Base-by-base conservation (phyloP, 2,797 vertebrate genomes). In the Bovichtus diacanthus region DNA sequence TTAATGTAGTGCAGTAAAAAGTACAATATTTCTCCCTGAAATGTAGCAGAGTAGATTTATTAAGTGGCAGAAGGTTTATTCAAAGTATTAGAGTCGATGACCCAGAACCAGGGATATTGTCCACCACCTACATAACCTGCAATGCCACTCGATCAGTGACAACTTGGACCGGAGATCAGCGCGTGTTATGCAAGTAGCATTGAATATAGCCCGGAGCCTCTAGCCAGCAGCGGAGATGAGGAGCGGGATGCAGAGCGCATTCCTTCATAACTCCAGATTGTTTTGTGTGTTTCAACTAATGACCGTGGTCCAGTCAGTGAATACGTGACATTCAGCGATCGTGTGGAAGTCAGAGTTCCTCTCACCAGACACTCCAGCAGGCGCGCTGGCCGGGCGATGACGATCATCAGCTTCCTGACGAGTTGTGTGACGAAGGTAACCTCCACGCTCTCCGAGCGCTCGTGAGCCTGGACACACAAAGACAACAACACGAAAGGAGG, bases 341-440 rank as follows among this genome's bases (percentile, higher is more conserved):
- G 9, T 8, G 9, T 36, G 6, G 11, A 10, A 7, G 6, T n/a
- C 21, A 19, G 5, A 15, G 43, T 44, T 64, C 38, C 29, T 54
- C 96, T 96, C 90, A 99, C 98, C 97, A 99, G 90, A 94, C 98
- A 99, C 93, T 99, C 98, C 54, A 99, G 95, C 76, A 99, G 97
- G 1, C 98, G 96, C 0, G 98, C 98, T 0, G 98, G 98, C 7
- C 98, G 96, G 6, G 98, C 97, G 74, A 99, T 98, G 92, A 98
- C 84, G 50, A 99, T 98, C 97, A 99, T 98, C 88, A 99, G 94
- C 88, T 96, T 98, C 93, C 93, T 97, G 60, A 99, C 96, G 1
- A 98, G 95, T 34, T 97, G 97, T 0, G 96, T 98, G 70, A 99
- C 97, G 18, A 97, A 98, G 74, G 97, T 95, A n/a, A 99, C 96